Evolutionary conservation across 2,888 invertebrate species (phyloP), one percentile per base, ranked within the genome.

Genomic region (Teleiodes luculella): DNA sequence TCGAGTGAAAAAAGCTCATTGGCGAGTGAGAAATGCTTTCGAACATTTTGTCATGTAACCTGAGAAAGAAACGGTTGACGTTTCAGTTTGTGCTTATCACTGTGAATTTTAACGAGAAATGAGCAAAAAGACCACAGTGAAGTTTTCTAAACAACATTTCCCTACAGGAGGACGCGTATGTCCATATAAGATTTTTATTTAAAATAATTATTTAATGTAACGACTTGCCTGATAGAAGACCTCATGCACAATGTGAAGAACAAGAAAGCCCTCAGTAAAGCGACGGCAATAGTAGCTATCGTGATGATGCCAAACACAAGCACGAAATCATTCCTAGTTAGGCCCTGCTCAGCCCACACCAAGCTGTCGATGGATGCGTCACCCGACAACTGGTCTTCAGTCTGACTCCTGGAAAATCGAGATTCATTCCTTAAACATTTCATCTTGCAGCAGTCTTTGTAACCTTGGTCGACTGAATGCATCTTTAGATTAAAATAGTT

Each of bases 1-100:
- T 97, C 0, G 91, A 90, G 67, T 97, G 95, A 72, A 96, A 97
- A 76, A 97, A 97, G 57, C 81, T 83, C 89, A 89, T 87, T 28
- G 88, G 89, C 1, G 87, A 86, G 51, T 83, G 71, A 0, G 86
- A 82, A 57, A 93, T 90, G 36, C 86, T 80, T 57, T 85, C 85
- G 69, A 95, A 95, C 93, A 95, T 94, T 54, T 72, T 79, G 62
- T 93, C 92, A 72, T 95, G 95, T 31, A 95, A 80, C 53, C 88
- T 89, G 65, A 16, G 39, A 8, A 39, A 37, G n/a, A 37, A 6
- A 37, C 7, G 7, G 11, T 13, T n/a, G 4, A n/a, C 13, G 3
- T 4, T 24, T 24, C 6, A 4, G 24, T 24, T 24, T 24, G 24
- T 24, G 24, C 3, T 6, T 6, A 4, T 24, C 6, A 24, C 6